These are phyloP conservation scores for Drosophila infuscata DNA, from an alignment of 2,888 invertebrate species.

Conservation along the genomic window DNA sequence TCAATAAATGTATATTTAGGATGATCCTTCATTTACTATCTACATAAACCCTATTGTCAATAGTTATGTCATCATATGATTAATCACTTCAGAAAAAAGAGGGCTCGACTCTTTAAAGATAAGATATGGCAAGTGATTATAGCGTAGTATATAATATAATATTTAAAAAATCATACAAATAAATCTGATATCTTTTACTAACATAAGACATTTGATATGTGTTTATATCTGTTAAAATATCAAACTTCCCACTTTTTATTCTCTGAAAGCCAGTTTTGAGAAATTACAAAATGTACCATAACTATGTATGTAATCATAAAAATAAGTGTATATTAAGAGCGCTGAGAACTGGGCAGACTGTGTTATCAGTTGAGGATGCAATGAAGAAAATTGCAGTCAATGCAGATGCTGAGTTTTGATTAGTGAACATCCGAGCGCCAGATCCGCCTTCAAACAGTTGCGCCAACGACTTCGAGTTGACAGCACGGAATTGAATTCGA, in stretches of 20 bases:
- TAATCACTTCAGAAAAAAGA: slow-evolving; percentile 5
- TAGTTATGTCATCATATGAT: neutral
- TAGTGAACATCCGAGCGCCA: slow-evolving; percentile 38
- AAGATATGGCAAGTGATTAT: neutral
- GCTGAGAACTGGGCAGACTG: slow-evolving; percentile 6
- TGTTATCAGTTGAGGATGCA: slow-evolving; percentile 61
- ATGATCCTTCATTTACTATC: neutral
- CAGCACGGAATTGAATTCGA: slow-evolving; percentile 12
- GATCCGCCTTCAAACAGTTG: slow-evolving; percentile 48
- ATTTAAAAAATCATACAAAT: neutral
- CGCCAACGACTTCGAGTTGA: slow-evolving; percentile 33
- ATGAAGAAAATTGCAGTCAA: slow-evolving; percentile 56
- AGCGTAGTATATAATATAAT: neutral
- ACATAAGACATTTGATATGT: neutral
- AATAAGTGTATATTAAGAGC: neutral
- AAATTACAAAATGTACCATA: neutral
- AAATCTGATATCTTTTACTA: neutral
- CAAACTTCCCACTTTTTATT: neutral
- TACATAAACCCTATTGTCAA: neutral
- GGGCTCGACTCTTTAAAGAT: slow-evolving; percentile 27
- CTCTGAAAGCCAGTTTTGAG: neutral
- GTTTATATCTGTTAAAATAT: neutral
- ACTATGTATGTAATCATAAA: neutral
- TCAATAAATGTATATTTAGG: neutral
- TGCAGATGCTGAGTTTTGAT: slow-evolving; percentile 68